Percentiles rank a stretch among this genome's conserved stretches.
phyloP scores from a whole-genome alignment of 2,888 invertebrate species.

The Thera obeliscata region DNA sequence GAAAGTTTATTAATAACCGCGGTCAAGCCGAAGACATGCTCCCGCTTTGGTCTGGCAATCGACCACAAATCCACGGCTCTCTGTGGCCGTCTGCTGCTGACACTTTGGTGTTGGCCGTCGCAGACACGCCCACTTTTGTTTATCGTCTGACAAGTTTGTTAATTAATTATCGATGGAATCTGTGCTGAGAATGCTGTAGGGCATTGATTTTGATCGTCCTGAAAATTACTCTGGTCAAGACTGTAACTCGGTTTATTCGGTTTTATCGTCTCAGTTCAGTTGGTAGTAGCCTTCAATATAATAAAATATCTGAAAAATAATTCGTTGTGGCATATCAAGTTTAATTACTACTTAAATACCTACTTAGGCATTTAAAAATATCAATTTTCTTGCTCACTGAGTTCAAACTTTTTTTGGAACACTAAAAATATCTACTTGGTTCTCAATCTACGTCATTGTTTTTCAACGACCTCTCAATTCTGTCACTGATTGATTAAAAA shows the following conservation, averaged over 20 bases:
- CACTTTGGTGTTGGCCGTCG: conserved; percentile 62
- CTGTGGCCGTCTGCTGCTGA: conserved; percentile 62
- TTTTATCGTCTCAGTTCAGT: no score
- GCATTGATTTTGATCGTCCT: background rate
- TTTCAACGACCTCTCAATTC: conserved; percentile 12
- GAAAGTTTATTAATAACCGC: conserved; percentile 62
- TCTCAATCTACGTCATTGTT: background rate
- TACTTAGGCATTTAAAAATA: no score
- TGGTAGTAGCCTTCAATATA: no score
- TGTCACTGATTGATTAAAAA: conserved; percentile 32
- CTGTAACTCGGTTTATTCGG: background rate
- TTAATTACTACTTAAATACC: no score
- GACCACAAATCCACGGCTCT: conserved; percentile 79
- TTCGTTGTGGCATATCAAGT: no score
- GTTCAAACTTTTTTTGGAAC: no score
- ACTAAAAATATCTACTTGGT: background rate
- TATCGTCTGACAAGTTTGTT: conserved; percentile 66
- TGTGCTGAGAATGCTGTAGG: background rate
- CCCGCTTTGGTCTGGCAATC: conserved; percentile 56
- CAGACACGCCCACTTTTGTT: conserved; percentile 74
- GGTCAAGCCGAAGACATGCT: conserved; percentile 62
- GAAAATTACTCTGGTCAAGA: background rate
- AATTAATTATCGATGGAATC: conserved; percentile 56
- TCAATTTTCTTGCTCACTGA: no score
- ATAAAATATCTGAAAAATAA: no score